Base-by-base conservation (phyloP, 2,888 invertebrate species). In the Cheilosia impressa region DNA sequence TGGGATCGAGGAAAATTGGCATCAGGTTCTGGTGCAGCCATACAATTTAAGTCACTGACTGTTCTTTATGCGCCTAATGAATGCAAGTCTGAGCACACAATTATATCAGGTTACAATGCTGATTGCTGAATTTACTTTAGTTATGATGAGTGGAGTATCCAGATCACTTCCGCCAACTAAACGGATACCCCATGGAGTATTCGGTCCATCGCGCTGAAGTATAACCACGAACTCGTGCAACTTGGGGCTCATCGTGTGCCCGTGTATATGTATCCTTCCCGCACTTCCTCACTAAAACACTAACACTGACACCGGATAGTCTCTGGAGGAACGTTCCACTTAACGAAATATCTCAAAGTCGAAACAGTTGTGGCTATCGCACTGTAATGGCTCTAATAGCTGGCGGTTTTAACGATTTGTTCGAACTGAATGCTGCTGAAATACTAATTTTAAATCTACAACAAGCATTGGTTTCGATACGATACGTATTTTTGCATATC, bases 121-220 rank as follows among this genome's bases (percentile, higher is more conserved):
- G 22, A 87, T 66, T 75, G 7, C 27, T 73, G 22, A 10, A 80
- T 94, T 94, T 95, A 97, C 97, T 95, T 96, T 96, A 88, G 97
- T 97, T 92, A 98, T 95, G 92, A 97, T 96, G 91, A 98, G 94
- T 87, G 97, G 97, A 66, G 96, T 95, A 90, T 96, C 96, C 90
- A 97, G 94, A 93, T 97, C 97, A 88, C 96, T 94, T 89, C 97
- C 97, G 89, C 97, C 97, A 88, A 96, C 96, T 89, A 97, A 94
- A 89, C 97, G 95, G 89, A 97, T 96, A 81, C 97, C 97, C 97
- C 97, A 97, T 90, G 96, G 95, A 90, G 95, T 95, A 88, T 94
- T 94, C 88, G 94, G 94, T 90, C 94, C 94, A 89, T 95, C 95
- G 88, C 97, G 95, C 89, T 94, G 94, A 90, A 97, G 94, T 88